Conservation (phyloP, 2,113 vertebrate genomes). For the Ceyx cyanopectus region DNA sequence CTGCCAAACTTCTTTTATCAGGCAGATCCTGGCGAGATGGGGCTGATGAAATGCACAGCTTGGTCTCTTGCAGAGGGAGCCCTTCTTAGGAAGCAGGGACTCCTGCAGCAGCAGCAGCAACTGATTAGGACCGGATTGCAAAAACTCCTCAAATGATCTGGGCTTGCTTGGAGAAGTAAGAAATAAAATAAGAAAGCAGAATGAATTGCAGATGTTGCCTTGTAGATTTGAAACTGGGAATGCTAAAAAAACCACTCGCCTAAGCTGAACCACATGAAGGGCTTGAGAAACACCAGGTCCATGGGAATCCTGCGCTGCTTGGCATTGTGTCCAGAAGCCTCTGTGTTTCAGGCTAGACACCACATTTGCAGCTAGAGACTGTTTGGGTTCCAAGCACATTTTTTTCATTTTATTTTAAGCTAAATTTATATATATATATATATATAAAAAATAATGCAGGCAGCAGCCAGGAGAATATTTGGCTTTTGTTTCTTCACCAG, state of each 20-base stretch:
- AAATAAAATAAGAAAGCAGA: conserved; percentile 14
- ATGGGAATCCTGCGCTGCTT: conserved; percentile 52
- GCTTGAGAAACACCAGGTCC: conserved; percentile 52
- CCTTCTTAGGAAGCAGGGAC: neutral
- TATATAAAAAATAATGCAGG: neutral
- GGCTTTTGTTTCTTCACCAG: conserved; percentile 65
- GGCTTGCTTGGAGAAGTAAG: conserved; percentile 7
- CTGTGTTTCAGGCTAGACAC: conserved; percentile 60
- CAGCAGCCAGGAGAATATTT: conserved; percentile 48
- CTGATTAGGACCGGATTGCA: conserved; percentile 27
- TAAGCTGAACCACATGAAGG: conserved; percentile 43
- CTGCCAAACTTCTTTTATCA: neutral
- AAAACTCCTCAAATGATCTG: neutral
- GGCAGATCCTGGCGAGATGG: neutral
- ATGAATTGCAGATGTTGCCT: conserved; percentile 36
- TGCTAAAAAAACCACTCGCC: conserved; percentile 42
- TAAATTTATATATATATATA: neutral
- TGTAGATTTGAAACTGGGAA: conserved; percentile 32
- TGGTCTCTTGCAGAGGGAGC: conserved; percentile 1
- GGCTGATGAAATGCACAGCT: neutral
- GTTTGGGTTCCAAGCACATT: conserved; percentile 48
- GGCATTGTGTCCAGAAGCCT: conserved; percentile 35
- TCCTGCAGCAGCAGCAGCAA: conserved; percentile 42
- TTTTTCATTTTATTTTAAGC: conserved; percentile 50
- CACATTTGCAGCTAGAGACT: conserved; percentile 44